phyloP scores from a whole-genome alignment of 2,113 vertebrate species.

The Cairina moschata region DNA sequence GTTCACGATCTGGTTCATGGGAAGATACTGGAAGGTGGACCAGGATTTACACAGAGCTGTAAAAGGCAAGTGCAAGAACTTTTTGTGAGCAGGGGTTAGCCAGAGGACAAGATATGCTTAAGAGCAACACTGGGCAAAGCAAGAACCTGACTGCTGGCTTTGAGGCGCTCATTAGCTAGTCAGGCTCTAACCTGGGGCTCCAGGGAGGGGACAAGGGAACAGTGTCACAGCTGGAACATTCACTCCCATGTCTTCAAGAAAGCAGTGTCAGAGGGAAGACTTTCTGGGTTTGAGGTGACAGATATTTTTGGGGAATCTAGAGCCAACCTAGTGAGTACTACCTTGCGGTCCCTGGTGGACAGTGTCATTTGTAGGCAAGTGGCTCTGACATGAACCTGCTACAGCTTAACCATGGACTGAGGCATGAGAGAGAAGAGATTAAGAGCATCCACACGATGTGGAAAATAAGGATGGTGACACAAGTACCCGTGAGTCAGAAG shows the following conservation, averaged over 20 bases:
- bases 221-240: not conserved
- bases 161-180: not conserved
- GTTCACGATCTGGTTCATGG: not conserved
- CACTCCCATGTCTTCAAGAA: not conserved
- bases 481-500: constrained; percentile 19
- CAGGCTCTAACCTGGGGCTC: not conserved
- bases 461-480: constrained; percentile 11
- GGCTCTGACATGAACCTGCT: not conserved
- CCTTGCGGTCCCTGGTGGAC: not conserved
- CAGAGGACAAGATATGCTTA: not conserved
- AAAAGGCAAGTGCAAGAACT: not conserved
- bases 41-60: not conserved
- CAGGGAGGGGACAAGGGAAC: not conserved
- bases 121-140: not conserved
- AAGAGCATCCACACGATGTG: not conserved
- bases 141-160: not conserved
- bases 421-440: not conserved
- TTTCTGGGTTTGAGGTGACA: not conserved
- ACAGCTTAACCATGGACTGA: not conserved
- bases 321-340: not conserved
- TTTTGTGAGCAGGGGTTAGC: not conserved
- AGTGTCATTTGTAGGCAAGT: not conserved
- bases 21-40: not conserved
- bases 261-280: not conserved
- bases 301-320: not conserved